Conservation (phyloP, 2,113 vertebrate genomes). For the Syngnathus typhle region DNA sequence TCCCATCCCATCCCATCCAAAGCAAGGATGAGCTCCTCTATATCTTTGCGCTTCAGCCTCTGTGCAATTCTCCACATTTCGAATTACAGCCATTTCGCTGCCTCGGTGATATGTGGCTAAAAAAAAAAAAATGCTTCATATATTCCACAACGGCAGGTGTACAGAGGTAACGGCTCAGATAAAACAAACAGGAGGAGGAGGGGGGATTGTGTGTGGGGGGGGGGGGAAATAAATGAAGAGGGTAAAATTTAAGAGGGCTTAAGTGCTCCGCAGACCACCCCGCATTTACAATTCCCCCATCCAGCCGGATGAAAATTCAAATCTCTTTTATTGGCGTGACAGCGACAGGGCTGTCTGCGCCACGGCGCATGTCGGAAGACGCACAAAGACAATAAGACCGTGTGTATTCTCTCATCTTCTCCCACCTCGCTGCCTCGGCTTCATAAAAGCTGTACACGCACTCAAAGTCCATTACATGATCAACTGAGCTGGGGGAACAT, state of each 20-base stretch:
- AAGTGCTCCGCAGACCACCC: slow-evolving; percentile 22
- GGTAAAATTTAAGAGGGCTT: slow-evolving; percentile 4
- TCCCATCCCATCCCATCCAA: slow-evolving; percentile 21
- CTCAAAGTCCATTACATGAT: slow-evolving; percentile 8
- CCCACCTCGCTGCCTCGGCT: slow-evolving; percentile 21
- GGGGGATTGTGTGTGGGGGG: slow-evolving; percentile 13
- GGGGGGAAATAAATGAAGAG: slow-evolving; percentile 12
- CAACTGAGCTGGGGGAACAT: too few relatives aligned
- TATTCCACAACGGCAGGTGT: background rate
- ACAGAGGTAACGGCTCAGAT: slow-evolving; percentile 6
- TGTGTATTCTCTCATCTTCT: slow-evolving; percentile 33
- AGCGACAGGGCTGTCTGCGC: slow-evolving; percentile 35
- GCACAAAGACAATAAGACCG: slow-evolving; percentile 57
- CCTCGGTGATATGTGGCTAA: slow-evolving; percentile 5
- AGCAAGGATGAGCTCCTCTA: slow-evolving; percentile 25
- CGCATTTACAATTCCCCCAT: slow-evolving; percentile 16
- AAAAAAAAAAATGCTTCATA: slow-evolving; percentile 2
- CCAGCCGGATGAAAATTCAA: slow-evolving; percentile 46
- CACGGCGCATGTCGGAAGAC: slow-evolving; percentile 45
- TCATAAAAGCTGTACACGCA: slow-evolving; percentile 11
- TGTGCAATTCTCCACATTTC: slow-evolving; percentile 9
- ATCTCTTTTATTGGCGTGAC: slow-evolving; percentile 57
- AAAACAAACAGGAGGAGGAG: slow-evolving; percentile 24
- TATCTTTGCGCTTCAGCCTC: slow-evolving; percentile 12
- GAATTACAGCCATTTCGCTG: slow-evolving; percentile 32